Base-by-base conservation (phyloP, 2,797 vertebrate genomes). In the Cynodonichthys magdalenae region DNA sequence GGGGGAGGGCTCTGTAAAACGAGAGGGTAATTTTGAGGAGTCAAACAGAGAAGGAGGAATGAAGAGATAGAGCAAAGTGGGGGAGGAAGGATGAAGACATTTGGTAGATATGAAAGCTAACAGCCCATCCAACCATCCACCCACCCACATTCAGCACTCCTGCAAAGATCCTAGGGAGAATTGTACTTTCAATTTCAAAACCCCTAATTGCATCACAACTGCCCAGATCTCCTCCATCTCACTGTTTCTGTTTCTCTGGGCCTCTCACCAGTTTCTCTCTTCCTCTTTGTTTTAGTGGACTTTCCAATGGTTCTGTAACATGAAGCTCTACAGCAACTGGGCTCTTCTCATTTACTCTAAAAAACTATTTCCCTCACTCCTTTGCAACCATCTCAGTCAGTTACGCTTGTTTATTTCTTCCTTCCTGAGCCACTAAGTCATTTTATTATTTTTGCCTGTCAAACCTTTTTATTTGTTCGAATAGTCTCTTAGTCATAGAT, bases 181-280 rank as follows among this genome's bases (percentile, higher is more conserved):
- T 83, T 87, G 79, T 75, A 83, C 87, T 85, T 89, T 87, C 81
- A 86, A 87, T 88, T 89, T 86, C 78, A 77, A 84, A 81, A 74
- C 47, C 80, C 58, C 80, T 92, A 90, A 92, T 91, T 92, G 85
- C 82, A 90, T 92, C 90, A 90, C 74, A 87, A 73, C 79, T 82
- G 81, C 69, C 82, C 79, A 62, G 73, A 77, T 79, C 80, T 65
- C 46, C 2, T 70, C 79, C 65, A 70, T 63, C 70, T 74, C 69
- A 59, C 72, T 15, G 1, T 7, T 51, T 57, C 56, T 29, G 42
- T 55, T 36, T 57, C 61, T 12, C 55, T 28, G 15, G 48, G 15
- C 80, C 80, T 63, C 80, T 77, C 63, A 4, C 63, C 49, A 53
- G 49, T 71, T 53, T n/a, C 63, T 74, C 67, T 77, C 63, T 55